A percentile compares a stretch with the other conserved stretches of the same genome.
These are phyloP conservation scores for Habroteleia sp. DNA, from an alignment of 2,888 invertebrate species.

Conservation along the genomic window DNA sequence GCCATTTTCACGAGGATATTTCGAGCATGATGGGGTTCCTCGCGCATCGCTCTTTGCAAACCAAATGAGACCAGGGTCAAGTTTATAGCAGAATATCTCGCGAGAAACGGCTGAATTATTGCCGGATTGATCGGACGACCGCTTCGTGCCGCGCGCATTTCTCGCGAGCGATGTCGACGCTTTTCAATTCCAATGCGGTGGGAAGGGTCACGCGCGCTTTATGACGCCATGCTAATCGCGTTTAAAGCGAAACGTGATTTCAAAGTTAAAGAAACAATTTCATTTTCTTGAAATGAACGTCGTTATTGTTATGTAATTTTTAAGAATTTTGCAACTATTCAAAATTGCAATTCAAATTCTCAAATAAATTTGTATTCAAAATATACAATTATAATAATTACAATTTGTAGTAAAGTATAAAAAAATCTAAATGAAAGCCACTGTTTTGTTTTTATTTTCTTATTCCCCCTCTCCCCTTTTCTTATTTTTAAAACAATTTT, in stretches of 20 bases:
- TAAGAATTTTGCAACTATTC: no score
- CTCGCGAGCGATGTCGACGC: constrained; percentile 15
- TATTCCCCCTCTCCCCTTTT: no score
- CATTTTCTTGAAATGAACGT: background rate
- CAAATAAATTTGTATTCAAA: no score
- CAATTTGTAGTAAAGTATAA: no score
- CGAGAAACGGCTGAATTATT: constrained; percentile 25
- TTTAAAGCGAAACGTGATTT: constrained; percentile 19
- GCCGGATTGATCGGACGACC: constrained; percentile 23
- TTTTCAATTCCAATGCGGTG: constrained; percentile 20
- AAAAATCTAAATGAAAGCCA: no score
- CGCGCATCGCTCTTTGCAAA: constrained; percentile 18
- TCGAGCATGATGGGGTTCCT: constrained; percentile 16
- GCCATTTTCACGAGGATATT: constrained; percentile 26
- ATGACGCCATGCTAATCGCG: constrained; percentile 31
- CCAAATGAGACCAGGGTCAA: constrained; percentile 23
- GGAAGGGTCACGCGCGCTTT: constrained; percentile 34
- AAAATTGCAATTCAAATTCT: no score
- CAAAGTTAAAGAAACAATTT: constrained; percentile 10
- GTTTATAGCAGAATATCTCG: constrained; percentile 4
- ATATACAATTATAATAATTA: no score
- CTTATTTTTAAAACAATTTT: no score
- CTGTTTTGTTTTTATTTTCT: no score
- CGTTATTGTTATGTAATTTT: no score
- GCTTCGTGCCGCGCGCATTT: constrained; percentile 11